Percentiles rank a stretch among this genome's conserved stretches.
These are phyloP conservation scores for Melanerpes aurifrons DNA, from an alignment of 2,113 vertebrate genomes.

Conservation along the genomic window DNA sequence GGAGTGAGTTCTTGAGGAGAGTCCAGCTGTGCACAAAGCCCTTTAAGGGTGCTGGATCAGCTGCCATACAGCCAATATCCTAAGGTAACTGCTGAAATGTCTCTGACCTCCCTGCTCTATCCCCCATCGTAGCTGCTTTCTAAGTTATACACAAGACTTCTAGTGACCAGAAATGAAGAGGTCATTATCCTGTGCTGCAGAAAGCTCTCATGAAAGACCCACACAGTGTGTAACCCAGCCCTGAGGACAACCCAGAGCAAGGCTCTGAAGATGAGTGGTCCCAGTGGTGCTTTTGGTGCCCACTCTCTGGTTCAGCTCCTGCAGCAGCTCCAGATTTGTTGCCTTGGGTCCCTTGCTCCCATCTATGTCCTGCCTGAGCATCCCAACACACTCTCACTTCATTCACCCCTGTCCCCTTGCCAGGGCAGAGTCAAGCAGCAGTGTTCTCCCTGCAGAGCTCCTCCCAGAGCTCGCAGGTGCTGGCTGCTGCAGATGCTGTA, in stretches of 20 bases:
- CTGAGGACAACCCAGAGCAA: background rate
- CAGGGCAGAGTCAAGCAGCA: background rate
- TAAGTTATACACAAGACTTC: background rate
- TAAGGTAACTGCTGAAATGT: background rate
- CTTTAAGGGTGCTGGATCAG: background rate
- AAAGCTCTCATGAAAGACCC: background rate
- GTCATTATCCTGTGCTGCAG: accelerated
- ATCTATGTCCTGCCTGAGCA: background rate
- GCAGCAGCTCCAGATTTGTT: background rate
- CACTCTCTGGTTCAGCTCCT: background rate
- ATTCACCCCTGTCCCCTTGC: accelerated
- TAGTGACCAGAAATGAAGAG: background rate
- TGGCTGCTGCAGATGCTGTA: accelerated
- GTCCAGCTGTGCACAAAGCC: background rate
- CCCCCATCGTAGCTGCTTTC: accelerated
- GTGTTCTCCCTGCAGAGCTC: background rate
- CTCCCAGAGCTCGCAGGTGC: background rate
- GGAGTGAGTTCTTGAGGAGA: background rate
- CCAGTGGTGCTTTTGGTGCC: background rate
- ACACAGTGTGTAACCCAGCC: background rate
- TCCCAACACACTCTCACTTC: background rate
- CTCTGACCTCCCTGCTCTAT: background rate
- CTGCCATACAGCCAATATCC: background rate
- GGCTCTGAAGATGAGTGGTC: background rate
- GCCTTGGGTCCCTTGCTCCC: background rate